Evolutionary conservation across 2,113 vertebrate species (phyloP).

Genomic region (Centropus unirufus): DNA sequence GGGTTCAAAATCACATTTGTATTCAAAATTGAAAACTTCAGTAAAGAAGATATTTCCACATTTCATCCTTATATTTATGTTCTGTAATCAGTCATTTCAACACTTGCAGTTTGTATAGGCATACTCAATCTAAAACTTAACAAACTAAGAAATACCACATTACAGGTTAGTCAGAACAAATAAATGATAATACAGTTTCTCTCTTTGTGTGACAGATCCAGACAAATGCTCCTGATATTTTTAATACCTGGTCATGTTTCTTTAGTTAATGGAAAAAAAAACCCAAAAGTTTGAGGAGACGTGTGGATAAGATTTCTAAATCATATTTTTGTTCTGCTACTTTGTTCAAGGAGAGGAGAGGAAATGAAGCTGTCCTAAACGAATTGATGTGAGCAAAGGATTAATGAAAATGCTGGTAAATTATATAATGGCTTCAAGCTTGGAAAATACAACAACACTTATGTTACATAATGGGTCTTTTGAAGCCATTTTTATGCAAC

Average conservation of each 20-base stretch:
- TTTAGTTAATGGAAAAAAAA: not conserved
- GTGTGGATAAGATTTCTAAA: not conserved
- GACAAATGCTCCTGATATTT: not conserved
- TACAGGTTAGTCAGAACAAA: not conserved
- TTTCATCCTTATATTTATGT: not conserved
- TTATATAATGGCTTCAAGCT: conserved; percentile 1
- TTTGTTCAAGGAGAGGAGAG: not conserved
- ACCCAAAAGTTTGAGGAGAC: not conserved
- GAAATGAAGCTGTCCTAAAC: too few species aligned
- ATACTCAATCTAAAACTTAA: not conserved
- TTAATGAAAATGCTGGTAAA: conserved; percentile 25
- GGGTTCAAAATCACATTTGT: not conserved
- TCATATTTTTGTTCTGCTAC: not conserved
- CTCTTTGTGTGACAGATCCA: not conserved
- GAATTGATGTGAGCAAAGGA: not conserved
- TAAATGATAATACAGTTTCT: not conserved
- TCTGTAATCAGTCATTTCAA: not conserved
- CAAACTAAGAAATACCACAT: not conserved
- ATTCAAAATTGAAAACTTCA: not conserved
- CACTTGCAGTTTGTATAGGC: not conserved
- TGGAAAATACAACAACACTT: not conserved
- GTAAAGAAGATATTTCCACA: not conserved
- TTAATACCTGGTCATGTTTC: not conserved
- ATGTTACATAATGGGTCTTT: not conserved
- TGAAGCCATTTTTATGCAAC: not conserved